A percentile compares a stretch with the other conserved stretches of the same genome.
phyloP scores from a whole-genome alignment of 2,888 invertebrate species.

The Euplagia quadripunctaria region DNA sequence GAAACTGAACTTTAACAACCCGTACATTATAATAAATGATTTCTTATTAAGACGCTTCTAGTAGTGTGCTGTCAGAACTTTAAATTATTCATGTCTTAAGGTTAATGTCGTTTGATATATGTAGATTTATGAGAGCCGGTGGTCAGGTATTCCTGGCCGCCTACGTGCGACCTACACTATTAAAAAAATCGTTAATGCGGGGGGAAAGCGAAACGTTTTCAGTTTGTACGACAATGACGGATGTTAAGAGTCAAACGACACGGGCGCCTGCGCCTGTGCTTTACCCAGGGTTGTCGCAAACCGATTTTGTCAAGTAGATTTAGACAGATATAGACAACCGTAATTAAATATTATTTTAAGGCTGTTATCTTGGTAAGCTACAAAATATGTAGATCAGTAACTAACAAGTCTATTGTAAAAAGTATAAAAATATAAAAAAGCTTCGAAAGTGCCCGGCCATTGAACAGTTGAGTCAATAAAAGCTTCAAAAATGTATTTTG shows the following conservation, averaged over 20 bases:
- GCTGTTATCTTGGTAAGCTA: neutral
- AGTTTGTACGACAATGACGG: constrained; percentile 63
- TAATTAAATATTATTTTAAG: neutral
- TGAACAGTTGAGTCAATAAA: too few relatives aligned
- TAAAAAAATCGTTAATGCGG: constrained; percentile 39
- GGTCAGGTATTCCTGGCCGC: constrained; percentile 49
- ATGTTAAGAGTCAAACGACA: constrained; percentile 66
- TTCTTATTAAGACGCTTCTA: constrained; percentile 48
- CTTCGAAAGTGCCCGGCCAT: too few relatives aligned
- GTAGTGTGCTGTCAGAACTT: constrained; percentile 44
- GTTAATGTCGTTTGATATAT: constrained; percentile 54
- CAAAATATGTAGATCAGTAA: neutral
- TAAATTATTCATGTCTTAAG: constrained; percentile 51
- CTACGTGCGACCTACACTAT: constrained; percentile 39
- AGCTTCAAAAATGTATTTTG: too few relatives aligned
- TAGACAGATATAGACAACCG: neutral
- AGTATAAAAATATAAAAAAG: too few relatives aligned
- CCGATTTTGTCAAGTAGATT: neutral
- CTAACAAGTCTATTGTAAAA: neutral
- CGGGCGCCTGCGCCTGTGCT: constrained; percentile 51
- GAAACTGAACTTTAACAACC: constrained; percentile 38
- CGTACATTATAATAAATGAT: constrained; percentile 42
- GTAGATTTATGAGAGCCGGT: constrained; percentile 22
- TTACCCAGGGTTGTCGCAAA: constrained; percentile 50
- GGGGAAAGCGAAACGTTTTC: constrained; percentile 50